Conservation (phyloP, 2,797 vertebrate species). For the Sus cebifrons region DNA sequence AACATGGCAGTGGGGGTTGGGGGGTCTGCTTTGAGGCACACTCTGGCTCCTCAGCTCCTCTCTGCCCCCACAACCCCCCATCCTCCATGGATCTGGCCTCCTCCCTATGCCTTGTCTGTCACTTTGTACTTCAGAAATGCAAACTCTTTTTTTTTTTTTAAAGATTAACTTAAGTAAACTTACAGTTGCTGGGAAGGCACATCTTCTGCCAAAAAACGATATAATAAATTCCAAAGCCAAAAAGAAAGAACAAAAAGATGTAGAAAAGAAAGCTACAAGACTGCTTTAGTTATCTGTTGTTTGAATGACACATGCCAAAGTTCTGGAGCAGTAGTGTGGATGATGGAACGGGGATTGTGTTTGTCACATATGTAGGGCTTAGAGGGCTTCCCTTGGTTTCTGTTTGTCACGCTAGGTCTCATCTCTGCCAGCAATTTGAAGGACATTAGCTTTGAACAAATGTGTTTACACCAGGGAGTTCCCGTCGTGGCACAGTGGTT, state of each 20-base stretch:
- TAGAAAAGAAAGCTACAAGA: not conserved
- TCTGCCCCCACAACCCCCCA: accelerated
- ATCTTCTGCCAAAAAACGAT: conserved; percentile 24
- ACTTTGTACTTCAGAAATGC: conserved; percentile 60
- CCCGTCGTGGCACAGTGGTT: no score
- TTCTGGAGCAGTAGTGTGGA: not conserved
- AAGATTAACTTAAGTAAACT: conserved; percentile 66
- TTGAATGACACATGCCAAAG: not conserved
- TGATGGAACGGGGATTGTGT: not conserved
- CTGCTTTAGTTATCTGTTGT: not conserved
- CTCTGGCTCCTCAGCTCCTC: not conserved
- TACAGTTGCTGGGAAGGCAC: conserved; percentile 53
- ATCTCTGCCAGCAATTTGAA: not conserved
- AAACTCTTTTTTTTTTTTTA: not conserved
- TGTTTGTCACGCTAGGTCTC: not conserved
- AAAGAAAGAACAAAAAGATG: not conserved
- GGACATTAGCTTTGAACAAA: not conserved
- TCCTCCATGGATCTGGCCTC: not conserved
- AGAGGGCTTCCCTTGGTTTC: not conserved
- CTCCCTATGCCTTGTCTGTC: not conserved
- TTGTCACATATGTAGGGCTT: not conserved
- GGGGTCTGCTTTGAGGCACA: not conserved
- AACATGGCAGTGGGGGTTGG: accelerated
- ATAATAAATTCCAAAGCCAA: conserved; percentile 56
- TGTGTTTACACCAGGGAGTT: not conserved